Percentiles rank a stretch among this genome's conserved stretches.
Conservation (phyloP, 92 coral and sea anemone genomes). For the Desmophyllum pertusum region DNA sequence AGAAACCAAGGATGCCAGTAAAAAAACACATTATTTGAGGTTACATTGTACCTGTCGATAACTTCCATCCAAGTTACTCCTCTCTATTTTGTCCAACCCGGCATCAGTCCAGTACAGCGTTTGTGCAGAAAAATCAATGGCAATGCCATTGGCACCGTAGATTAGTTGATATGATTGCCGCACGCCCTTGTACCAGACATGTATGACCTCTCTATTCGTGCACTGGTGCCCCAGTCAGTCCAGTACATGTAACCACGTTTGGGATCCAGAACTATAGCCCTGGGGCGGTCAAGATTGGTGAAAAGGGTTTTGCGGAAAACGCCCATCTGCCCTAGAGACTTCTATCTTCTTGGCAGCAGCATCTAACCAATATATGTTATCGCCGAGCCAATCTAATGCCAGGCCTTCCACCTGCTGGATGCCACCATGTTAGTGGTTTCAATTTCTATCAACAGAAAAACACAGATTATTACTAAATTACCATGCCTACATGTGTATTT, state of each 20-base stretch:
- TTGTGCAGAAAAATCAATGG: conserved; percentile 68
- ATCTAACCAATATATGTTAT: conserved; percentile 97
- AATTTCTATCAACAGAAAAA: conserved; percentile 46
- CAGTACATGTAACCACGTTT: conserved; percentile 88
- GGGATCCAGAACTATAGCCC: conserved; percentile 90
- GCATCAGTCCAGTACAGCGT: conserved; percentile 97
- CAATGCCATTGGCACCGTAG: conserved; percentile 86
- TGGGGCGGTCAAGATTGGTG: conserved; percentile 78
- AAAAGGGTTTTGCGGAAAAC: conserved; percentile 72
- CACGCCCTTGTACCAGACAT: conserved; percentile 77
- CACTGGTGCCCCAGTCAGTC: conserved; percentile 93
- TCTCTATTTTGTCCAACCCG: conserved; percentile 79
- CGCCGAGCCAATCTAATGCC: conserved; percentile 90
- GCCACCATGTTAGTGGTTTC: conserved; percentile 69
- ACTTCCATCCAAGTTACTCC: conserved; percentile 72
- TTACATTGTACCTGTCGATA: conserved; percentile 59
- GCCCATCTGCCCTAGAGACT: conserved; percentile 92
- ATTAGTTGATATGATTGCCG: conserved; percentile 48
- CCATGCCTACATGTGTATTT: no score
- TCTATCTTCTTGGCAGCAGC: conserved; percentile 89
- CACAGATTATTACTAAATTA: neutral
- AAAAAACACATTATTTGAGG: no score
- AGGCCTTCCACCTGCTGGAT: conserved; percentile 90
- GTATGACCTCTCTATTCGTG: conserved; percentile 80
- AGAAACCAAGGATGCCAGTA: no score